These are phyloP conservation scores for Ennomos fuscantarius DNA, from an alignment of 2,888 invertebrate genomes.

Conservation along the genomic window DNA sequence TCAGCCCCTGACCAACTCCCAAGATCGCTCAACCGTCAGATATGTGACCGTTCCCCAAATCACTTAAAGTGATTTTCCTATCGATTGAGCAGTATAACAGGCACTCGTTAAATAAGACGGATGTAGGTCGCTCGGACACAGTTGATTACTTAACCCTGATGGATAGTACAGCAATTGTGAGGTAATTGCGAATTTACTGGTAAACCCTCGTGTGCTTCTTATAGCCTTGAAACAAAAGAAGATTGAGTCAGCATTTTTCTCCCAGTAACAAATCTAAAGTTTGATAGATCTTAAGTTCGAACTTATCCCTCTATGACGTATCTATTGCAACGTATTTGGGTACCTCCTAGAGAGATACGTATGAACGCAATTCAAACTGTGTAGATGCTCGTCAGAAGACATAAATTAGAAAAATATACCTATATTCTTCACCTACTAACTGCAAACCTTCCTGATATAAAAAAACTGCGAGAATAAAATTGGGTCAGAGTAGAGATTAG, in stretches of 20 bases:
- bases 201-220: slow-evolving; percentile 23
- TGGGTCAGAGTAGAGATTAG: background rate
- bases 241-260: background rate
- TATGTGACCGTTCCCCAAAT: slow-evolving; percentile 39
- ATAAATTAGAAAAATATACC: no score
- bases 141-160: slow-evolving; percentile 52
- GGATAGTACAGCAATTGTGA: slow-evolving; percentile 41
- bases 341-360: no score
- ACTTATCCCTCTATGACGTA: no score
- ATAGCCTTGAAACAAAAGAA: slow-evolving; percentile 14
- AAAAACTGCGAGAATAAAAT: background rate
- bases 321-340: no score
- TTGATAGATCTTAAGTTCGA: no score
- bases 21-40: slow-evolving; percentile 28
- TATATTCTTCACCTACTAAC: no score
- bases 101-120: slow-evolving; percentile 59
- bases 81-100: slow-evolving; percentile 56
- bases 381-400: no score
- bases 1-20: slow-evolving; percentile 5
- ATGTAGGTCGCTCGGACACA: slow-evolving; percentile 56
- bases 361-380: no score
- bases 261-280: no score
- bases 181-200: slow-evolving; percentile 39
- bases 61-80: slow-evolving; percentile 62
- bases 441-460: background rate